Conservation (phyloP, 2,888 invertebrate genomes). For the Brenthis hecate region DNA sequence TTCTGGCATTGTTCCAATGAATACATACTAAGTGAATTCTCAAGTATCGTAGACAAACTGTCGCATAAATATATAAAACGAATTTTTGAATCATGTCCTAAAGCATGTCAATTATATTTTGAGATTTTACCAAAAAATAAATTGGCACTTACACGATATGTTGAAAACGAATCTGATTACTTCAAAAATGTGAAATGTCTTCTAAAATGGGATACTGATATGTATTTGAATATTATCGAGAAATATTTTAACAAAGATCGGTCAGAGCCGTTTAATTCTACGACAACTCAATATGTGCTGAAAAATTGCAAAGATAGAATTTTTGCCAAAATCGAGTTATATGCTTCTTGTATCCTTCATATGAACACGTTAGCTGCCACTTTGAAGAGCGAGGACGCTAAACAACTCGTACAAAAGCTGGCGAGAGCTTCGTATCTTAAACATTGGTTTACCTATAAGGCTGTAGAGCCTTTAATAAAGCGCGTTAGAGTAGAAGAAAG, state of each 20-base stretch:
- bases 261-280: slow-evolving; percentile 44
- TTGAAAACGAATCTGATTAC: slow-evolving; percentile 44
- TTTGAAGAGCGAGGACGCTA: slow-evolving; percentile 52
- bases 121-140: slow-evolving; percentile 48
- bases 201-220: slow-evolving; percentile 51
- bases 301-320: slow-evolving; percentile 52
- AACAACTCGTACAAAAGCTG: slow-evolving; percentile 50
- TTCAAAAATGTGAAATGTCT: slow-evolving; percentile 51
- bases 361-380: slow-evolving; percentile 50
- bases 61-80: slow-evolving; percentile 53
- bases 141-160: slow-evolving; percentile 44
- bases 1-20: slow-evolving; percentile 52
- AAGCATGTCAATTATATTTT: slow-evolving; percentile 53
- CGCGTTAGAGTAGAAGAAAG: slow-evolving; percentile 49
- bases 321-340: slow-evolving; percentile 54
- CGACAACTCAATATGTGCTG: slow-evolving; percentile 52
- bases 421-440: slow-evolving; percentile 55
- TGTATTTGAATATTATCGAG: slow-evolving; percentile 56
- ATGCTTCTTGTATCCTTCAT: slow-evolving; percentile 52
- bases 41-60: slow-evolving; percentile 50
- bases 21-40: slow-evolving; percentile 49
- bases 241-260: slow-evolving; percentile 47
- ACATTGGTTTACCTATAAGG: slow-evolving; percentile 53
- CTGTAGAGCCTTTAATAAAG: slow-evolving; percentile 56
- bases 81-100: slow-evolving; percentile 54